Evolutionary conservation across 53 echinoderm and acorn worm genomes (phyloP).

Genomic region (Glandiceps talaboti): DNA sequence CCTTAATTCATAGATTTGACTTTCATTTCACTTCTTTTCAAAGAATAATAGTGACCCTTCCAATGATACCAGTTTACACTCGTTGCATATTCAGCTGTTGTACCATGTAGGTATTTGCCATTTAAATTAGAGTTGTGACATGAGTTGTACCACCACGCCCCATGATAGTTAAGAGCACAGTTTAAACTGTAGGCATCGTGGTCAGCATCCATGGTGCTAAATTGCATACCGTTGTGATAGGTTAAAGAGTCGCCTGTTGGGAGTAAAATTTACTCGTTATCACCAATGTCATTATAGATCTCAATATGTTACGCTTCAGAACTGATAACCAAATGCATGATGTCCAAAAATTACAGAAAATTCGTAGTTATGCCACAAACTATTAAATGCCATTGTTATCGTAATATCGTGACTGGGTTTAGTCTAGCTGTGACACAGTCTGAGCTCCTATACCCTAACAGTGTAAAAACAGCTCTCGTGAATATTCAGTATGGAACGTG

Average conservation of each 20-base stretch:
- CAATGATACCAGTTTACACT: slow-evolving; percentile 21
- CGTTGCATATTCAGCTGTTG: slow-evolving; percentile 14
- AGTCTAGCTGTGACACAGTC: too few species aligned
- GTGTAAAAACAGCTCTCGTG: too few species aligned
- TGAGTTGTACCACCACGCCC: slow-evolving; percentile 26
- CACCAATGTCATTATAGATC: too few species aligned
- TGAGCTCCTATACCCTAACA: too few species aligned
- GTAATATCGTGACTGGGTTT: too few species aligned
- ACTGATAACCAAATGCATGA: too few species aligned
- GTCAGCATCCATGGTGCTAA: slow-evolving; percentile 15
- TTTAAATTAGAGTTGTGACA: slow-evolving; percentile 24
- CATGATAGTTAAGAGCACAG: slow-evolving; percentile 7
- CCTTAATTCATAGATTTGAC: neutral
- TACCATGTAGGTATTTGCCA: slow-evolving; percentile 19
- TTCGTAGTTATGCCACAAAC: too few species aligned
- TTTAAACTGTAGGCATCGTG: neutral
- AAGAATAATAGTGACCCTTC: slow-evolving; percentile 21
- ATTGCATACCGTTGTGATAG: neutral
- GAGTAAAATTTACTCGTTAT: too few species aligned
- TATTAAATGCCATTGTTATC: too few species aligned
- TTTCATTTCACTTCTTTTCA: slow-evolving; percentile 27
- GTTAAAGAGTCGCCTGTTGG: neutral
- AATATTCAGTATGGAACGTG: too few species aligned
- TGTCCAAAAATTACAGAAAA: too few species aligned
- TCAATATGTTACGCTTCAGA: too few species aligned